These are phyloP conservation scores for Pituophis catenifer DNA, from an alignment of 2,113 vertebrate species.

Conservation along the genomic window DNA sequence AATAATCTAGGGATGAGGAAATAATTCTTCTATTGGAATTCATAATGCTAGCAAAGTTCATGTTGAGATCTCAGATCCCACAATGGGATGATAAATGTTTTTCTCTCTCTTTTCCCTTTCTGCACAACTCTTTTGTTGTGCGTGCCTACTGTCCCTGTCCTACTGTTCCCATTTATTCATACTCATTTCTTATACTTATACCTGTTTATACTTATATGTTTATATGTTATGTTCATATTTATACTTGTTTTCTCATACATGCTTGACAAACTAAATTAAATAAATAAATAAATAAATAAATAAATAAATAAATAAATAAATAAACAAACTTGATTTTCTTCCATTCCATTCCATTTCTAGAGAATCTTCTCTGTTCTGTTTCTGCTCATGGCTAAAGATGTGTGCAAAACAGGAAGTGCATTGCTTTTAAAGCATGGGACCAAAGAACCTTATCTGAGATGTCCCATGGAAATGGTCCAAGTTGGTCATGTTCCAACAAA, in stretches of 20 bases:
- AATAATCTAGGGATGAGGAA: neutral
- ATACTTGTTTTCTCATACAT: too few relatives aligned
- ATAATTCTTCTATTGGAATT: neutral
- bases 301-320: too few relatives aligned
- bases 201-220: too few relatives aligned
- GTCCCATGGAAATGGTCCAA: neutral
- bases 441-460: neutral
- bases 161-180: too few relatives aligned
- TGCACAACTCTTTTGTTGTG: neutral
- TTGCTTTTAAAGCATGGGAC: neutral
- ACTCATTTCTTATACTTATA: too few relatives aligned
- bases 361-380: neutral
- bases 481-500: neutral
- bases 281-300: too few relatives aligned
- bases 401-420: neutral
- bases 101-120: neutral
- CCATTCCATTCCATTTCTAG: neutral
- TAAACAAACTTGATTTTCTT: neutral
- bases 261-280: too few relatives aligned
- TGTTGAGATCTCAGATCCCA: neutral
- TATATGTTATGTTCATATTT: too few relatives aligned
- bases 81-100: neutral
- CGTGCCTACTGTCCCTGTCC: too few relatives aligned
- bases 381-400: neutral
- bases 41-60: neutral